phyloP scores from a whole-genome alignment of 2,113 vertebrate species.

The Colaptes auratus region DNA sequence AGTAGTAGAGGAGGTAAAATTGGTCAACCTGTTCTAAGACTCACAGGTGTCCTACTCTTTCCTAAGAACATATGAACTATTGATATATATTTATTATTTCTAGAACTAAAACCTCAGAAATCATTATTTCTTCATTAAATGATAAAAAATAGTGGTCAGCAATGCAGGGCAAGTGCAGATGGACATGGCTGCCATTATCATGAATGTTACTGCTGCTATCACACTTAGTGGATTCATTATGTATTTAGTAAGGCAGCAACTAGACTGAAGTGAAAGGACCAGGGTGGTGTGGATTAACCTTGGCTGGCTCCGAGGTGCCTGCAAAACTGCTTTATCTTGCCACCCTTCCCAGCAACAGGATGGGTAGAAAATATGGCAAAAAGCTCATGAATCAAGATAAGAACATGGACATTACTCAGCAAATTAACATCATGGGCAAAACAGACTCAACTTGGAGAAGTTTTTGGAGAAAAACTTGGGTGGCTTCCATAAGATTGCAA shows the following conservation, averaged over 20 bases:
- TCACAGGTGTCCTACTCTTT: neutral
- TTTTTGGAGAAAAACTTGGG: no score
- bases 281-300: neutral
- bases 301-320: neutral
- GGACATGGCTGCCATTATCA: neutral
- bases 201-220: neutral
- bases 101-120: neutral
- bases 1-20: neutral
- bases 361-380: neutral
- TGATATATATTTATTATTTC: neutral
- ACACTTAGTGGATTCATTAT: neutral
- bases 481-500: no score
- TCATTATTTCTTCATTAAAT: conserved; percentile 11
- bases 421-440: no score
- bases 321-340: neutral
- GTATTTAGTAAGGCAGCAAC: neutral
- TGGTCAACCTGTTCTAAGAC: neutral
- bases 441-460: no score
- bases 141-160: neutral
- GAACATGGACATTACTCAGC: no score
- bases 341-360: neutral
- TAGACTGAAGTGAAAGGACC: neutral
- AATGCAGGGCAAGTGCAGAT: neutral
- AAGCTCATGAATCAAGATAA: no score
- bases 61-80: neutral